Evolutionary conservation across 35 echinoderm and acorn worm species (phyloP), one percentile per base, ranked within the genome.

Genomic region (Eucidaris tribuloides): DNA sequence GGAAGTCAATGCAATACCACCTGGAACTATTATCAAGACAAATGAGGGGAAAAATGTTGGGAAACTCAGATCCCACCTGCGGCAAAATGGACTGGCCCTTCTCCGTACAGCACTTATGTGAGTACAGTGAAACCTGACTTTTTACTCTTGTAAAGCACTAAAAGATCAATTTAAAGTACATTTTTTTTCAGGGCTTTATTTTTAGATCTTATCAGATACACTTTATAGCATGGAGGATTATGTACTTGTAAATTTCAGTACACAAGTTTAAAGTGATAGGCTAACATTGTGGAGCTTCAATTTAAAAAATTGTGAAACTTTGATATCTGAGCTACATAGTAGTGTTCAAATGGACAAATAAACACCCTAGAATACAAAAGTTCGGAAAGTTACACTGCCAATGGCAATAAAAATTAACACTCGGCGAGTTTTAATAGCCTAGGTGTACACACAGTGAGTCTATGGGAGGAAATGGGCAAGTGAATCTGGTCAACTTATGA

Each of bases 1-100:
- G 31, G 82, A 39, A 66, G 22, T 35, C 18, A 30, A 60, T 46
- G 4, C 40, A 9, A 42, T 66, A 27, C 60, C 62, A 71, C 27
- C 62, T 31, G 82, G 82, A 44, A 45, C 82, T 27, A 84, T 34
- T 31, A 84, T 84, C 82, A 84, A 49, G 43, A 68, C 59, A 1
- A 31, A 71, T 7, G 82, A 65, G 35, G 82, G 82, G n/a, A 84
- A 84, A 63, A 84, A 84, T 29, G 42, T 84, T 23, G 82, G 82
- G 5, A 84, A 84, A 71, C 39, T 84, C 13, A 63, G 82, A 65
- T 42, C 61, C 54, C 65, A 66, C 82, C 82, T 68, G 4, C 60
- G 56, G 19, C 62, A 84, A 3, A 27, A 66, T 84, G 82, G 82
- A n/a, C 44, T 84, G 32, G 82, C 82, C 32, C 52, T 84, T 3